A percentile compares a stretch with the other conserved stretches of the same genome.
These are phyloP conservation scores for Atopsyche davidsoni DNA, from an alignment of 1,140 invertebrate genomes.

Conservation along the genomic window DNA sequence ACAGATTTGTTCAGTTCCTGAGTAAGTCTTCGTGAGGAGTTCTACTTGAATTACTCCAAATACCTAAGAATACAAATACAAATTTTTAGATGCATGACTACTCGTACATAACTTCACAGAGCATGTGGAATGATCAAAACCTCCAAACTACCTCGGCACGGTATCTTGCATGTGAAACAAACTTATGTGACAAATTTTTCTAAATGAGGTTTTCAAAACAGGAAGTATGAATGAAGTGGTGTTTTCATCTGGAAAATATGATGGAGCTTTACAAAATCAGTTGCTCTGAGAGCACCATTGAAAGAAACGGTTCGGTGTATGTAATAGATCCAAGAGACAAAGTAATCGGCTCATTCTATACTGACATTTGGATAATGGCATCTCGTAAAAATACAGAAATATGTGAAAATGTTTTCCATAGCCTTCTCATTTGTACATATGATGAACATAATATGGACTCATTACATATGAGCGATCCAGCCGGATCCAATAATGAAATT, in stretches of 20 bases:
- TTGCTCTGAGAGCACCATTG: slow-evolving; percentile 85
- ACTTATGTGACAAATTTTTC: too few species aligned
- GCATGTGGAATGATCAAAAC: too few species aligned
- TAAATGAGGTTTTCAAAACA: slow-evolving; percentile 77
- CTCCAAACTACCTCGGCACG: too few species aligned
- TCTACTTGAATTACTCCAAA: too few species aligned
- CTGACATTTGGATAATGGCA: slow-evolving; percentile 69
- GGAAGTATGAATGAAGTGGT: slow-evolving; percentile 73
- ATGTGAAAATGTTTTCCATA: slow-evolving; percentile 83
- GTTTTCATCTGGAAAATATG: slow-evolving; percentile 79
- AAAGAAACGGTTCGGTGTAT: slow-evolving; percentile 41
- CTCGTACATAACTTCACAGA: too few species aligned
- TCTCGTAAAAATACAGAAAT: slow-evolving; percentile 77
- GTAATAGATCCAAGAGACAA: slow-evolving; percentile 66
- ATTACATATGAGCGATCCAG: slow-evolving; percentile 64
- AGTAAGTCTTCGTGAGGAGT: too few species aligned
- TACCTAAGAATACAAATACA: too few species aligned
- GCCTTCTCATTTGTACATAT: slow-evolving; percentile 76
- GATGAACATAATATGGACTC: slow-evolving; percentile 53
- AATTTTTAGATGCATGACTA: too few species aligned
- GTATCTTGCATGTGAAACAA: too few species aligned
- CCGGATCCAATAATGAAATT: slow-evolving; percentile 61
- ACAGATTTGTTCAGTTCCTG: too few species aligned
- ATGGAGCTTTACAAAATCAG: slow-evolving; percentile 72
- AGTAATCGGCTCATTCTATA: slow-evolving; percentile 70